phyloP scores from a whole-genome alignment of 2,888 invertebrate species.

The Ligdia adustata region DNA sequence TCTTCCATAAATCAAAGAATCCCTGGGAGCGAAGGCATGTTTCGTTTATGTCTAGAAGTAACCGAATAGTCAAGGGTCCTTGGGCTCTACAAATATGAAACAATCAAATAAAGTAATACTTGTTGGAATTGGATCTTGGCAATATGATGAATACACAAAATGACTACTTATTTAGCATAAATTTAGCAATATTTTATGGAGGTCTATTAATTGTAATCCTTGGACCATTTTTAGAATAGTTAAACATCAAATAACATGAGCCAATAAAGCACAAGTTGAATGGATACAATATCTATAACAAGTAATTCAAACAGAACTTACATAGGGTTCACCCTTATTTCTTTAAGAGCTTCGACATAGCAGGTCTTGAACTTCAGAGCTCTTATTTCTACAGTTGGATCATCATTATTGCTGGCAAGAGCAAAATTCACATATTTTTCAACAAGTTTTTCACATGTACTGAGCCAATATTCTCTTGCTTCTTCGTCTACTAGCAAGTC shows the following conservation, averaged over 20 bases:
- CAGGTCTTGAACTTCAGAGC: slow-evolving; percentile 93
- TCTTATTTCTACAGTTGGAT: slow-evolving; percentile 89
- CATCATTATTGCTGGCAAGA: slow-evolving; percentile 87
- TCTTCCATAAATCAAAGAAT: slow-evolving; percentile 94
- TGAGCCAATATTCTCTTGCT: slow-evolving; percentile 96
- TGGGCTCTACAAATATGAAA: slow-evolving; percentile 85
- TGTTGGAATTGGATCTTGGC: too few species aligned
- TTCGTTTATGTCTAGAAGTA: slow-evolving; percentile 95
- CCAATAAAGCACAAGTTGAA: too few species aligned
- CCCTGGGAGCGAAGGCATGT: slow-evolving; percentile 95
- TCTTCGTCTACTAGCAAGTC: slow-evolving; percentile 93
- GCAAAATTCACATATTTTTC: slow-evolving; percentile 94
- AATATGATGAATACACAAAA: too few species aligned
- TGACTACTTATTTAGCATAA: too few species aligned
- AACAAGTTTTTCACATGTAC: slow-evolving; percentile 94
- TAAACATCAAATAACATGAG: too few species aligned
- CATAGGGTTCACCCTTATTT: slow-evolving; percentile 91
- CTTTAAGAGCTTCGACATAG: slow-evolving; percentile 91
- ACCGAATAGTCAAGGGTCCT: slow-evolving; percentile 94
- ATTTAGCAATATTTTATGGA: too few species aligned
- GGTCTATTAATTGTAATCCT: too few species aligned
- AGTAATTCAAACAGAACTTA: slow-evolving; percentile 73
- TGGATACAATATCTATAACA: too few species aligned
- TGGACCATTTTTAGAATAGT: too few species aligned
- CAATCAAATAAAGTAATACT: too few species aligned